Percentiles rank a stretch among this genome's conserved stretches.
Evolutionary conservation across 2,888 invertebrate genomes (phyloP).

Genomic region (Hipparchia semele): DNA sequence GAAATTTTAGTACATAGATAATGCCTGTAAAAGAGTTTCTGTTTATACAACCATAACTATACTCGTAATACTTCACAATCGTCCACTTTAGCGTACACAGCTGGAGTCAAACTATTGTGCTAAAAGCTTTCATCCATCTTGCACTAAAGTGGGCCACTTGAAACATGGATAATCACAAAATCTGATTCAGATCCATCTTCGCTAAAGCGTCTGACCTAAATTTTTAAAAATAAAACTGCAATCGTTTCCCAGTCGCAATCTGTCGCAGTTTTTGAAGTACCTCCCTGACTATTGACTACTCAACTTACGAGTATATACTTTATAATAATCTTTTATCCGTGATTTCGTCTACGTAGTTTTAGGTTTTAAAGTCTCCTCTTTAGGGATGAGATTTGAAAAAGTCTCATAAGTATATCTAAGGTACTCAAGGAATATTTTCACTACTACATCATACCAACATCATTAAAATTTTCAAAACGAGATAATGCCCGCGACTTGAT

Average conservation of each 20-base stretch:
- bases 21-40: not conserved
- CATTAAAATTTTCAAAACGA: no score
- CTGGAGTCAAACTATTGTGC: constrained; percentile 67
- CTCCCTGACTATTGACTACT: constrained; percentile 27
- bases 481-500: no score
- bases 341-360: not conserved
- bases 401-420: no score
- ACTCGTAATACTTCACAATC: constrained; percentile 32
- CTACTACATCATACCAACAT: no score
- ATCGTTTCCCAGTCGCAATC: not conserved
- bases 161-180: constrained; percentile 55
- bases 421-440: no score
- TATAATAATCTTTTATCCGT: not conserved
- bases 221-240: constrained; percentile 50
- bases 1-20: not conserved
- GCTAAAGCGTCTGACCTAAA: constrained; percentile 65
- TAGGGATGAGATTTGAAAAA: no score
- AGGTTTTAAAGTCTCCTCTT: no score
- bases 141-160: constrained; percentile 70
- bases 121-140: constrained; percentile 79
- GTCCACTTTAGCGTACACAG: constrained; percentile 62
- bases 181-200: constrained; percentile 53
- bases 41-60: not conserved
- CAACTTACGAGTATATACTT: not conserved
- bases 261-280: not conserved